Conservation (phyloP, 2,797 vertebrate genomes). For the Trichosurus vulpecula region DNA sequence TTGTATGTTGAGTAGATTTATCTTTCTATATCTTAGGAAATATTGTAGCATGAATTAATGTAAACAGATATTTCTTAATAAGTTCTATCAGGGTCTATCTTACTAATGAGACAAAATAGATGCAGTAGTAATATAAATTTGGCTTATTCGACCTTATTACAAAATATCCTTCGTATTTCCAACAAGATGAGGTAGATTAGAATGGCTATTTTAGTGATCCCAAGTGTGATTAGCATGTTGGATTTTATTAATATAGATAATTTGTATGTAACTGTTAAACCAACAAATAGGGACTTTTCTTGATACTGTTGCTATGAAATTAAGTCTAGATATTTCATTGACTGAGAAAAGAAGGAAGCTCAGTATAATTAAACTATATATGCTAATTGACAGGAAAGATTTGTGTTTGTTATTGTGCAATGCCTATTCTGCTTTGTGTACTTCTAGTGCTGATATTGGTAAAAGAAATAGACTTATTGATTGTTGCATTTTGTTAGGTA, state of each 20-base stretch:
- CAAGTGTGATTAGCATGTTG: neutral
- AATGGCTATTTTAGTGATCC: neutral
- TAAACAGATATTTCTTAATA: neutral
- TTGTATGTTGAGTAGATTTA: neutral
- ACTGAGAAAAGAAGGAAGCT: conserved; percentile 31
- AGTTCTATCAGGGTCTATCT: neutral
- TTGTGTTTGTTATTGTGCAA: neutral
- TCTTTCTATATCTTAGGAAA: neutral
- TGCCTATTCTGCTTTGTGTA: neutral
- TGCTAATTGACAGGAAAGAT: neutral
- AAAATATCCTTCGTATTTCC: neutral
- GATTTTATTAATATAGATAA: conserved; percentile 2
- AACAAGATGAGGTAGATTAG: neutral
- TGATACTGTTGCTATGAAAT: neutral
- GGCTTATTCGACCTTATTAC: neutral
- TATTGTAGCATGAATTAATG: neutral
- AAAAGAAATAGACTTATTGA: neutral
- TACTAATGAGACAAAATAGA: neutral
- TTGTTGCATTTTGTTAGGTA: neutral
- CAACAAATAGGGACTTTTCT: conserved; percentile 21
- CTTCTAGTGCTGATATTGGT: neutral
- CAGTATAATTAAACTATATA: conserved; percentile 9
- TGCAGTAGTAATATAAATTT: neutral
- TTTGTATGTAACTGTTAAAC: conserved; percentile 26
- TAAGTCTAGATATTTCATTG: neutral